A percentile compares a stretch with the other conserved stretches of the same genome.
Conservation (phyloP, 2,113 vertebrate genomes). For the Corvus cornix region DNA sequence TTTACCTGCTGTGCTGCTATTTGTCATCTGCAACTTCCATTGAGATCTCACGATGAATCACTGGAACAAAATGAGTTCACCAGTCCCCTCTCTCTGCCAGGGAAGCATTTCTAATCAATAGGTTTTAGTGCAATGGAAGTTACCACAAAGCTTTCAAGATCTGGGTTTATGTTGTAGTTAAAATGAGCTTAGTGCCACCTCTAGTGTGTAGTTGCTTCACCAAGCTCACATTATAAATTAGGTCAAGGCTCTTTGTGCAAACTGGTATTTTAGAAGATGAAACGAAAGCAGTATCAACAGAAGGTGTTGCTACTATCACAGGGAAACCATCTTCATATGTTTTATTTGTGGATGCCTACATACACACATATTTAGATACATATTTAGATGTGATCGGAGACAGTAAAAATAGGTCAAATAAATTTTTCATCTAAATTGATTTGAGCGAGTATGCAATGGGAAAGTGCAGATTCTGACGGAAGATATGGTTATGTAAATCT, state of each 20-base stretch:
- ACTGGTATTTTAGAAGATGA: neutral
- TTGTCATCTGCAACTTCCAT: neutral
- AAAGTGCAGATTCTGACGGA: neutral
- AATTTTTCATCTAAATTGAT: slow-evolving; percentile 20
- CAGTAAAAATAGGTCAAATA: slow-evolving; percentile 10
- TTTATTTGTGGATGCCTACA: neutral
- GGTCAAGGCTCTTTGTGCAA: neutral
- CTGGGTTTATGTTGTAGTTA: neutral
- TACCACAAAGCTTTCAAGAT: neutral
- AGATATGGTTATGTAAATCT: neutral
- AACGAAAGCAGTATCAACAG: neutral
- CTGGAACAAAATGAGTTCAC: neutral
- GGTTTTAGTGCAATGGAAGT: slow-evolving; percentile 42
- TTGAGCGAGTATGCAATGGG: neutral
- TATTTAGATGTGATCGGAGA: neutral
- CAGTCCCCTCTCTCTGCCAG: neutral
- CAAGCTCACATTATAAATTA: neutral
- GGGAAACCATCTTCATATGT: neutral
- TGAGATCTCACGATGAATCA: neutral
- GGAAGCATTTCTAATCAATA: slow-evolving; percentile 24
- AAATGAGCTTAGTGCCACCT: slow-evolving; percentile 21
- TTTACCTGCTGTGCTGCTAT: neutral
- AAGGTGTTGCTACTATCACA: neutral
- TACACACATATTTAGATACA: neutral
- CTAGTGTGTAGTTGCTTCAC: neutral